A percentile compares a stretch with the other conserved stretches of the same genome.
Evolutionary conservation across 2,113 vertebrate species (phyloP).

Genomic region (Hyaena hyaena): DNA sequence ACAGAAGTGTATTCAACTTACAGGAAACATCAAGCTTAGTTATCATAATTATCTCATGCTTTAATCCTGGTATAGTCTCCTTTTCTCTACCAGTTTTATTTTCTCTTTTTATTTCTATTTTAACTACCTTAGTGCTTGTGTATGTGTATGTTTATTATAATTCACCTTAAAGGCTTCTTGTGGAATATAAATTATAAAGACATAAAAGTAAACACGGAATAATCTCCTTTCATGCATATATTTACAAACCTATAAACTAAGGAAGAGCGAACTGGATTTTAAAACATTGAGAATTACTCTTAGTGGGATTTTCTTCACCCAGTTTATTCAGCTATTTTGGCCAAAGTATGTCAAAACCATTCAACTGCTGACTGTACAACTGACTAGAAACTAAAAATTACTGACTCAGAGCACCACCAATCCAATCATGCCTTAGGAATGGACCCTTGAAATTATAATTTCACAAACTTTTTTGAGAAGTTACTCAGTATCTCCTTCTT

Average conservation of each 20-base stretch:
- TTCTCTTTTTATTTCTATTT: conserved; percentile 26
- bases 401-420: conserved; percentile 1
- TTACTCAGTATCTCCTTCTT: background rate
- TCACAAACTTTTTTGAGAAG: background rate
- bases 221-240: conserved; percentile 50
- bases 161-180: conserved; percentile 51
- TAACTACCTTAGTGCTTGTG: background rate
- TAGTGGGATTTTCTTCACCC: background rate
- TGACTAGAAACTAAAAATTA: conserved; percentile 24
- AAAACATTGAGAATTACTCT: conserved; percentile 47
- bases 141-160: conserved; percentile 40
- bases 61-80: background rate
- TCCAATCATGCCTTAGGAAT: background rate
- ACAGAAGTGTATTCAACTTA: background rate
- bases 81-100: background rate
- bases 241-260: conserved; percentile 61
- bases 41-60: conserved; percentile 39
- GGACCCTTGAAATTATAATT: background rate
- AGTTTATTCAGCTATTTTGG: conserved; percentile 26
- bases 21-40: conserved; percentile 23
- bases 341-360: conserved; percentile 35
- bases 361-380: background rate
- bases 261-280: conserved; percentile 53
- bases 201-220: conserved; percentile 66
- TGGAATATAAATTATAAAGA: conserved; percentile 67